phyloP scores from a whole-genome alignment of 2,113 vertebrate genomes.

The Crotalus tigris region DNA sequence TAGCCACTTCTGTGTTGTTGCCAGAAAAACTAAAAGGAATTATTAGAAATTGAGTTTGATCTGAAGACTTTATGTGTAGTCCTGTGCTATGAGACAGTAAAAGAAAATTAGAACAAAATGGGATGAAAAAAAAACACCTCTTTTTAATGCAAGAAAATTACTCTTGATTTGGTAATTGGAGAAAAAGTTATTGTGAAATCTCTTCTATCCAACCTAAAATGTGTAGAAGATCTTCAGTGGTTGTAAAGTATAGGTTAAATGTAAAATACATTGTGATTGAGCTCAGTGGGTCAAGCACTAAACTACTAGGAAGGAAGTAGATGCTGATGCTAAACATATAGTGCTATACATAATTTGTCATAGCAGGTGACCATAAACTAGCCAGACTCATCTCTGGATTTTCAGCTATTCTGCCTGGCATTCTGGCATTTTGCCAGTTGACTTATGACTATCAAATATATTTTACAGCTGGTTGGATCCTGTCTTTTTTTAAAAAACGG shows the following conservation, averaged over 20 bases:
- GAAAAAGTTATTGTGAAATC: not conserved
- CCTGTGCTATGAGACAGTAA: not conserved
- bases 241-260: slow-evolving; percentile 12
- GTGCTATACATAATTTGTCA: slow-evolving; percentile 13
- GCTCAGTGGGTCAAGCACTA: not conserved
- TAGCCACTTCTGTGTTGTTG: not conserved
- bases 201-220: not conserved
- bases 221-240: not conserved
- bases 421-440: not conserved
- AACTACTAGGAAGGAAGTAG: slow-evolving; percentile 11
- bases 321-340: slow-evolving; percentile 29
- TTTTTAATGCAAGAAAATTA: not conserved
- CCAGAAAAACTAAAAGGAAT: not conserved
- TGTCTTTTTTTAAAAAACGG: not conserved
- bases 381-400: not conserved
- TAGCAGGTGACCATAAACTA: slow-evolving; percentile 23
- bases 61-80: not conserved
- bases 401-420: not conserved
- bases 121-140: not conserved
- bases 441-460: not conserved
- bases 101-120: not conserved
- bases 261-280: slow-evolving; percentile 18
- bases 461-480: not conserved
- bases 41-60: not conserved
- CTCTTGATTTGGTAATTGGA: not conserved